A percentile compares a stretch with the other conserved stretches of the same genome.
Evolutionary conservation across 2,797 vertebrate species (phyloP).

Genomic region (Danio choprae): DNA sequence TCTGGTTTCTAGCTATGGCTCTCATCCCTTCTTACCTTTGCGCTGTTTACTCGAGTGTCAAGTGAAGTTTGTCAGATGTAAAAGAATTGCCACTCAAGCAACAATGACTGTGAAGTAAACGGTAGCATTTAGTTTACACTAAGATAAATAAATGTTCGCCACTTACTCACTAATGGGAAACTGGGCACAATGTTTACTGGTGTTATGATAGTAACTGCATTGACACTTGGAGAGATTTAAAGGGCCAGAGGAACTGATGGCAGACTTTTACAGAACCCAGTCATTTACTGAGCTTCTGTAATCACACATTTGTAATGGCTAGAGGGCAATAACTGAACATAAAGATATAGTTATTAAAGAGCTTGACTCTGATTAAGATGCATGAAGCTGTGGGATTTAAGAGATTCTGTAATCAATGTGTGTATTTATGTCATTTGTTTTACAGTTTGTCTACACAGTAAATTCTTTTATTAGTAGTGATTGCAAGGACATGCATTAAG

Average conservation of each 20-base stretch:
- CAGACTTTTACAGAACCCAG: not conserved
- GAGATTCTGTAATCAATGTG: slow-evolving; percentile 22
- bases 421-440: not conserved
- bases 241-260: slow-evolving; percentile 8
- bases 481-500: not conserved
- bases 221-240: slow-evolving; percentile 19
- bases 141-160: not conserved
- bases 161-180: not conserved
- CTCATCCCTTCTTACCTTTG: not conserved
- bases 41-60: slow-evolving; percentile 9
- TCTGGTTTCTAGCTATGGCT: not conserved
- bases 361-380: slow-evolving; percentile 35
- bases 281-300: slow-evolving; percentile 3
- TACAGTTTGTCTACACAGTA: not conserved
- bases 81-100: not conserved
- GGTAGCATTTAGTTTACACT: slow-evolving; percentile 13
- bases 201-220: slow-evolving; percentile 18
- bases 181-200: not conserved
- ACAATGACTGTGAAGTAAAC: slow-evolving; percentile 1
- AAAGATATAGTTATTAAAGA: slow-evolving; percentile 37
- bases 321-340: slow-evolving; percentile 28
- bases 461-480: slow-evolving; percentile 18
- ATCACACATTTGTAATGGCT: slow-evolving; percentile 24
- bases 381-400: slow-evolving; percentile 24
- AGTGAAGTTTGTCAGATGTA: slow-evolving; percentile 15